These are phyloP conservation scores for Laupala kohalensis DNA, from an alignment of 1,140 invertebrate species.

Conservation along the genomic window DNA sequence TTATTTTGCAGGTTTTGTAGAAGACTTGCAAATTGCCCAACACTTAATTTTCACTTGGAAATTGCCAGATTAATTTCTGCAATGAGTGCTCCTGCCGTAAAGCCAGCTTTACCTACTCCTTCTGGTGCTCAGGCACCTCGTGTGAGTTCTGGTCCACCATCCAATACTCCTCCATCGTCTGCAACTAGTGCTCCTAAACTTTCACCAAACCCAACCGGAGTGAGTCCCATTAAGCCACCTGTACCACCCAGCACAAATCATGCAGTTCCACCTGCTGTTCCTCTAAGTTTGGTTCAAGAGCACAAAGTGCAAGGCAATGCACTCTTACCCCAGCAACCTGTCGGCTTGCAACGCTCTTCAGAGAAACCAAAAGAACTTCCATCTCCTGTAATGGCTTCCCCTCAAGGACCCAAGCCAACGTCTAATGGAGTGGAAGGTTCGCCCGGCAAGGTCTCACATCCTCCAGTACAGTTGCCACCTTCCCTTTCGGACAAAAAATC, in stretches of 20 bases:
- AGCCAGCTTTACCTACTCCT: slow-evolving; percentile 12
- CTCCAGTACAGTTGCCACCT: neutral
- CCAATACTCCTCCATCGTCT: neutral
- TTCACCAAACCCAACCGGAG: neutral
- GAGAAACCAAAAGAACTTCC: neutral
- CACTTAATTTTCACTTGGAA: neutral
- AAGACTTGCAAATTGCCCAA: neutral
- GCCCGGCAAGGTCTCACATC: neutral
- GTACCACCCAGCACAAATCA: slow-evolving; percentile 6
- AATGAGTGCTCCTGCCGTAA: slow-evolving; percentile 14
- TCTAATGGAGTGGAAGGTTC: slow-evolving; percentile 13
- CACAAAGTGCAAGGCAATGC: slow-evolving; percentile 19
- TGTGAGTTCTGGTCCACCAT: slow-evolving; percentile 9
- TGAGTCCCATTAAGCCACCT: neutral
- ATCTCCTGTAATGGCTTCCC: neutral
- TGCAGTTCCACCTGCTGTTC: slow-evolving; percentile 13
- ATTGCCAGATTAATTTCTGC: neutral
- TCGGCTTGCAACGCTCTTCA: neutral
- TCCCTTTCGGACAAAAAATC: neutral
- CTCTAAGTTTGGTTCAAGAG: slow-evolving; percentile 32
- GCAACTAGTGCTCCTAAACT: neutral
- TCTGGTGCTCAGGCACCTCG: slow-evolving; percentile 9
- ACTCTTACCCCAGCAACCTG: neutral
- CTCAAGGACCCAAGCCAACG: slow-evolving; percentile 1
- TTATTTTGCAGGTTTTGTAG: too few species aligned